Evolutionary conservation across 2,888 invertebrate species (phyloP), one percentile per base, ranked within the genome.

Genomic region (Eilema depressum): DNA sequence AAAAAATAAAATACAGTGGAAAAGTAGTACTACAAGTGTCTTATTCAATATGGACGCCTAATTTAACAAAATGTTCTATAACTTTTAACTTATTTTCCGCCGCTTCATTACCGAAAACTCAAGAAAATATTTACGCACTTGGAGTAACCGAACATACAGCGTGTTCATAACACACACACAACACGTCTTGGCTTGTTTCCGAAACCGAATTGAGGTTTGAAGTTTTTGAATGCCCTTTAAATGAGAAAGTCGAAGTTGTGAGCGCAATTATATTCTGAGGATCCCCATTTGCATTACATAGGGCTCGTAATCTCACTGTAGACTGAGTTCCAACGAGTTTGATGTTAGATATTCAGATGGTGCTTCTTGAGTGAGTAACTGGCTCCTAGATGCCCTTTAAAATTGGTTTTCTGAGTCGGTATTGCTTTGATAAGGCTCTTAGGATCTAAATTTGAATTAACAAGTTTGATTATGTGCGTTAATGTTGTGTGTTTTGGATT

Each of bases 171-270:
- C 73, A 74, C 63, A 68, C 63, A 68, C 71, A 78, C 69, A 63
- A 74, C 65, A 57, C 75, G 64, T 76, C 81, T 81, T 78, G 68
- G 59, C 77, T 83, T 83, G 80, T 81, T 82, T 82, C 78, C 72
- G 70, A 79, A 83, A 79, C 82, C 80, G 79, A 86, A 87, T 88
- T 81, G 85, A 85, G 85, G 86, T 86, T 60, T 70, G 71, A 87
- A 88, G 76, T 88, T 88, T 85, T 83, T 87, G 87, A 89, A 89
- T 87, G 79, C 80, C 80, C 80, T 79, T 82, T 81, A 84, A 86
- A 87, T 86, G 85, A 86, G 85, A 82, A 79, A 77, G 76, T 80
- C 81, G 74, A 83, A 83, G 82, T 85, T 83, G 75, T 76, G 66
- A 72, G 76, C 82, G 79, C 85, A 87, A 87, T 89, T 87, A 87